phyloP scores from a whole-genome alignment of 2,888 invertebrate genomes.

The Escarpia spicata region DNA sequence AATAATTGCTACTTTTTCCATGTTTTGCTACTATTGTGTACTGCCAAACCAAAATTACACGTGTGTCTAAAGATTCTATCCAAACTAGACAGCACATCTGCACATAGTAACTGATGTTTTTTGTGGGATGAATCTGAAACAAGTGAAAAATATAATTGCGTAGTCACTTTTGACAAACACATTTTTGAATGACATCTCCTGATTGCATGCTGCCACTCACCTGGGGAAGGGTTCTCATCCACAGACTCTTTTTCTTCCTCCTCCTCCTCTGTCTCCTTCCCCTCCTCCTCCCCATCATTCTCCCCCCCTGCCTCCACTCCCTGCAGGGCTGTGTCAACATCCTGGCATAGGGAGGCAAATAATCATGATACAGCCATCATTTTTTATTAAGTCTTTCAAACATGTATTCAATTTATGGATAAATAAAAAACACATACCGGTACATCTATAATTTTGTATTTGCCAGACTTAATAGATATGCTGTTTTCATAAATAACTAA shows the following conservation, averaged over 20 bases:
- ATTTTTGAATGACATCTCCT: not conserved
- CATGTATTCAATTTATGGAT: not conserved
- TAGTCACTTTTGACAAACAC: too few relatives aligned
- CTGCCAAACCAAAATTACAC: too few relatives aligned
- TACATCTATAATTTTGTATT: not conserved
- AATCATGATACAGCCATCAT: not conserved
- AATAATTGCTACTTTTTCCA: too few relatives aligned
- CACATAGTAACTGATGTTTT: too few relatives aligned
- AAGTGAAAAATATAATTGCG: too few relatives aligned
- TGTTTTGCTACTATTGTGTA: too few relatives aligned
- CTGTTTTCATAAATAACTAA: not conserved
- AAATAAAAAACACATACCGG: not conserved
- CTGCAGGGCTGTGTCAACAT: not conserved
- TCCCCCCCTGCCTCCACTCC: conserved; percentile 27
- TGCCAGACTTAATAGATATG: not conserved
- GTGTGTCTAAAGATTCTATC: too few relatives aligned
- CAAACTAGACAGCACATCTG: too few relatives aligned
- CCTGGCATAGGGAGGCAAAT: not conserved
- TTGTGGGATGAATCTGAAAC: too few relatives aligned
- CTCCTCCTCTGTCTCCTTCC: conserved; percentile 38
- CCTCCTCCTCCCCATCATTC: conserved; percentile 44
- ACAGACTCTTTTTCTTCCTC: conserved; percentile 43
- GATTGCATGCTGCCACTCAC: conserved; percentile 13
- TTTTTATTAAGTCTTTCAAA: not conserved
- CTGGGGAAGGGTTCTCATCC: conserved; percentile 35